phyloP scores from a whole-genome alignment of 2,888 invertebrate species.

The Drosophila picticornis region DNA sequence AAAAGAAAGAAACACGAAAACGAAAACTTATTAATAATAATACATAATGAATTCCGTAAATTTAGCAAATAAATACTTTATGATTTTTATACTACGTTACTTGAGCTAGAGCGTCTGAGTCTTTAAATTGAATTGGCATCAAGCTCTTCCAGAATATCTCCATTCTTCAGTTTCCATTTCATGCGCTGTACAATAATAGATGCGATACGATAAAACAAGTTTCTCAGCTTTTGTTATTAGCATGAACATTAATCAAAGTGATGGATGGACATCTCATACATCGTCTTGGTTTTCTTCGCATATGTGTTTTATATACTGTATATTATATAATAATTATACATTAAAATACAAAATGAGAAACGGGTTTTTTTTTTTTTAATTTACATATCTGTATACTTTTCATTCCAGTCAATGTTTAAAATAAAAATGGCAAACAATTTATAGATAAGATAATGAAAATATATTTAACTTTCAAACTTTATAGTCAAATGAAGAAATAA shows the following conservation, averaged over 20 bases:
- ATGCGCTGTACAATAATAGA: conserved; percentile 33
- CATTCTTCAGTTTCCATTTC: conserved; percentile 9
- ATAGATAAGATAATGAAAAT: conserved; percentile 20
- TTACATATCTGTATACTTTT: conserved; percentile 41
- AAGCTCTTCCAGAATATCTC: conserved; percentile 38
- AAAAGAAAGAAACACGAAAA: conserved; percentile 25
- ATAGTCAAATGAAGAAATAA: neutral
- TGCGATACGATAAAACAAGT: conserved; percentile 30
- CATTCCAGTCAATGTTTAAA: conserved; percentile 75
- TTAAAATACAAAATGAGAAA: conserved; percentile 53
- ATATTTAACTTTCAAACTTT: conserved; percentile 11
- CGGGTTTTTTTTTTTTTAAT: conserved; percentile 47
- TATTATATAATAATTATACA: conserved; percentile 65
- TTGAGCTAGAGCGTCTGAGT: conserved; percentile 36
- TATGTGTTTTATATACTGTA: conserved; percentile 66
- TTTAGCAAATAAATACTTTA: conserved; percentile 65
- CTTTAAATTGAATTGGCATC: conserved; percentile 40
- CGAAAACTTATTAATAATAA: conserved; percentile 26
- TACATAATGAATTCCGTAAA: conserved; percentile 67
- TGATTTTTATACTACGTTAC: conserved; percentile 43
- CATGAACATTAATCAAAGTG: conserved; percentile 55
- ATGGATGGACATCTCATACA: conserved; percentile 41
- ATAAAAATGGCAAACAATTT: conserved; percentile 33
- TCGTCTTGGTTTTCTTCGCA: conserved; percentile 48
- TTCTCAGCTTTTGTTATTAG: conserved; percentile 60